These are phyloP conservation scores for Pimephales promelas DNA, from an alignment of 2,113 vertebrate genomes.

Conservation along the genomic window DNA sequence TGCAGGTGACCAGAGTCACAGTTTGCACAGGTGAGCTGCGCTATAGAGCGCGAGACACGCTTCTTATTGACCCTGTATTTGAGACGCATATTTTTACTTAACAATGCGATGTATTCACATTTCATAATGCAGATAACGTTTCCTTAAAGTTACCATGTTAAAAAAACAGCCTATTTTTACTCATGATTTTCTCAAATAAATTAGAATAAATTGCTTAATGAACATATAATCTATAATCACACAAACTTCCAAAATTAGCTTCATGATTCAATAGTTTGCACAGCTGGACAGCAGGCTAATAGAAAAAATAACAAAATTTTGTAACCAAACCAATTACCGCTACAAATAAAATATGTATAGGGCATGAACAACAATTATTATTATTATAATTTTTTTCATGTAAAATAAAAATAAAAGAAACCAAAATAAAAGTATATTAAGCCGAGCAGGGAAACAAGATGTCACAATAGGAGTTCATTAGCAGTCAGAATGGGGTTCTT, in stretches of 20 bases:
- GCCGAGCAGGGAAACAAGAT: constrained; percentile 19
- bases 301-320: not conserved
- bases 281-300: not conserved
- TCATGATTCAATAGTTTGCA: not conserved
- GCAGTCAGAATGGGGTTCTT: constrained; percentile 66
- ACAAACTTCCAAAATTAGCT: not conserved
- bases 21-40: constrained; percentile 66
- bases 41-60: constrained; percentile 33
- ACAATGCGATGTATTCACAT: not conserved
- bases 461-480: constrained; percentile 61
- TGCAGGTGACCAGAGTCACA: constrained; percentile 53
- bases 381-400: too few species aligned
- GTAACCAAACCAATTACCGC: not conserved
- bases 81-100: not conserved
- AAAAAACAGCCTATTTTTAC: not conserved
- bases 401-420: not conserved
- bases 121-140: not conserved
- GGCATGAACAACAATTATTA: not conserved
- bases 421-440: constrained; percentile 3
- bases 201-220: not conserved
- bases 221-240: not conserved
- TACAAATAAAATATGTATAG: not conserved
- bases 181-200: not conserved
- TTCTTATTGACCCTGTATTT: constrained; percentile 50
- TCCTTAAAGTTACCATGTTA: not conserved